Evolutionary conservation across 2,113 vertebrate species (phyloP).

Genomic region (Archocentrus centrarchus): DNA sequence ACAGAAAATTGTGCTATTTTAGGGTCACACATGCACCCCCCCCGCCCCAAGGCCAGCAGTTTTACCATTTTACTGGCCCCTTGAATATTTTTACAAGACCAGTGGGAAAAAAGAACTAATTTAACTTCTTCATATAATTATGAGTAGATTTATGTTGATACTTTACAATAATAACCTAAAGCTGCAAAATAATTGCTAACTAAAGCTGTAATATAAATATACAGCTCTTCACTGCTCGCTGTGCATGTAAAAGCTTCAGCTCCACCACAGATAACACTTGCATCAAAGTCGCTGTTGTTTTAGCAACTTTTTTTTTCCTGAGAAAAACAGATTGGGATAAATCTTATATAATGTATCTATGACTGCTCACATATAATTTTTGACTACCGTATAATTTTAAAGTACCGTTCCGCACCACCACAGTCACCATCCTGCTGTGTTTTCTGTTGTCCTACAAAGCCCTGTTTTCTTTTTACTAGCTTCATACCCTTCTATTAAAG

Average conservation of each 20-base stretch:
- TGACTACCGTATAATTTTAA: no score
- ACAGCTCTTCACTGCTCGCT: background rate
- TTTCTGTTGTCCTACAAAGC: no score
- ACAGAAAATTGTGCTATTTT: background rate
- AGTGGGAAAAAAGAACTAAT: no score
- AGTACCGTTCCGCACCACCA: no score
- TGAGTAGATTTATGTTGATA: background rate
- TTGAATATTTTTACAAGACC: background rate
- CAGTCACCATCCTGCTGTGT: no score
- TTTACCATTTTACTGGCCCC: background rate
- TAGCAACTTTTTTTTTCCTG: background rate
- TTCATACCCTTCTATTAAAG: background rate
- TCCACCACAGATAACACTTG: background rate
- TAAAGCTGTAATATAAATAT: no score
- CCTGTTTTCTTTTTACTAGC: background rate
- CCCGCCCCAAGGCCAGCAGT: background rate
- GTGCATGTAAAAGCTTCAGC: background rate
- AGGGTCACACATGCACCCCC: background rate
- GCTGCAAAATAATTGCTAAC: no score
- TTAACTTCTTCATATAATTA: background rate
- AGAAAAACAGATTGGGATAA: slow-evolving; percentile 1
- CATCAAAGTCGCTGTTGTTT: background rate
- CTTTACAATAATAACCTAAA: no score
- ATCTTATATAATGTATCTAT: background rate
- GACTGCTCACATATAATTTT: no score